Base-by-base conservation (phyloP, 1,140 invertebrate genomes). In the Metaphire vulgaris region DNA sequence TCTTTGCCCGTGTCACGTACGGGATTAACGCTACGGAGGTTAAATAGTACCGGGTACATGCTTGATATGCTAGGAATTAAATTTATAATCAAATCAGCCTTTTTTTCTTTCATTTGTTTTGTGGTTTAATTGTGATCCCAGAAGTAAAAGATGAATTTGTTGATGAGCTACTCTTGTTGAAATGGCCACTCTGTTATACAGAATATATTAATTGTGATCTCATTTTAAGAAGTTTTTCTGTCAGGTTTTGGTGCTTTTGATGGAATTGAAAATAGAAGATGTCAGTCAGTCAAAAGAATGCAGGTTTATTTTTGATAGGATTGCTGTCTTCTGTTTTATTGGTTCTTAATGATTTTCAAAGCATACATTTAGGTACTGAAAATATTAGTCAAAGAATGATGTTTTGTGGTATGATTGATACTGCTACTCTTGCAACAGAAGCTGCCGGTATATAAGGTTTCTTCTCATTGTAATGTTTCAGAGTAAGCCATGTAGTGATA, bases 221-320 rank as follows among this genome's bases (percentile, higher is more conserved):
- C 26, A 26, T n/a, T 26, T 26, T 6, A 26, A n/a, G n/a, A n/a
- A n/a, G n/a, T n/a, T n/a, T n/a, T n/a, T 77, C 74, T 79, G 76
- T 6, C 56, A 88, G 90, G 90, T 69, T 89, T 97, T 78, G 91
- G 92, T 81, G 90, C 91, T 69, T 98, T 95, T 95, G 85, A 91
- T 79, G 90, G 92, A 83, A 92, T 97, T 77, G 86, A 90, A 81
- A 83, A 87, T 2, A 87, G 88, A 78, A 88, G 94, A 77, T 89
- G 87, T 82, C 90, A 91, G 80, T 87, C 91, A 69, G 92, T 97
- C 0, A 89, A 90, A 82, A 89, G 92, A 85, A 93, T 97, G 92
- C 93, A 95, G 89, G 94, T 96, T 87, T 73, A 29, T 56, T 12
- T 56, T 56, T 12, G 41, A 12, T 56, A 56, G 21, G 41, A 56